Conservation (phyloP, 2,888 invertebrate species). For the Tigriopus californicus region DNA sequence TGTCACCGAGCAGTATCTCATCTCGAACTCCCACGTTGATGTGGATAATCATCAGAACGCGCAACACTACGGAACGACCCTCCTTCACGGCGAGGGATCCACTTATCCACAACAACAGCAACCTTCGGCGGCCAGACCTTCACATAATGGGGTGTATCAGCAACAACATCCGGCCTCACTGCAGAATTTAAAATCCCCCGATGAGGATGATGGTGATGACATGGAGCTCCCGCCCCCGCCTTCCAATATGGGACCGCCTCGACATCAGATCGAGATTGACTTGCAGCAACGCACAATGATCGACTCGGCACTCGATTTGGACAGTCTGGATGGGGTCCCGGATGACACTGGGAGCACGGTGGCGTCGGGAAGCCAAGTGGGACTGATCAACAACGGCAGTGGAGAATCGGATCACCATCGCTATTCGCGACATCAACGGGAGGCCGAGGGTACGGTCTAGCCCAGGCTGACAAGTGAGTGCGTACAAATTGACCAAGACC, state of each 20-base stretch:
- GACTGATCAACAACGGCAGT: too few species aligned
- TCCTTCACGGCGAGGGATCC: too few species aligned
- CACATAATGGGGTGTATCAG: not conserved
- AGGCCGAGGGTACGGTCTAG: too few species aligned
- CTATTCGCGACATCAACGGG: too few species aligned
- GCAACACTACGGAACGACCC: not conserved
- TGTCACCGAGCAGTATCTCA: slow-evolving; percentile 2
- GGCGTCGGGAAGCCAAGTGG: too few species aligned
- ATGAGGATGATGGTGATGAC: not conserved
- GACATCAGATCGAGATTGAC: not conserved
- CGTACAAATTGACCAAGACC: too few species aligned
- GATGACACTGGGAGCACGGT: too few species aligned
- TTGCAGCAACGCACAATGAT: slow-evolving; percentile 57
- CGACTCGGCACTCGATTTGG: slow-evolving; percentile 68
- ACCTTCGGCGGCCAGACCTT: not conserved
- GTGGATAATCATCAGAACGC: not conserved
- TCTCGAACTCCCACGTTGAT: not conserved
- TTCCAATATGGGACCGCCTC: not conserved
- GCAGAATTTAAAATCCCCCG: not conserved
- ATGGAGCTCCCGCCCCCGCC: not conserved
- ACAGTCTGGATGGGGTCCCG: slow-evolving; percentile 40
- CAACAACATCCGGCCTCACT: not conserved
- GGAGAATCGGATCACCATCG: too few species aligned
- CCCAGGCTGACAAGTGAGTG: too few species aligned
- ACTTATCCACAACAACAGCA: not conserved